Evolutionary conservation across 2,888 invertebrate species (phyloP).

Genomic region (Aplocera efformata): DNA sequence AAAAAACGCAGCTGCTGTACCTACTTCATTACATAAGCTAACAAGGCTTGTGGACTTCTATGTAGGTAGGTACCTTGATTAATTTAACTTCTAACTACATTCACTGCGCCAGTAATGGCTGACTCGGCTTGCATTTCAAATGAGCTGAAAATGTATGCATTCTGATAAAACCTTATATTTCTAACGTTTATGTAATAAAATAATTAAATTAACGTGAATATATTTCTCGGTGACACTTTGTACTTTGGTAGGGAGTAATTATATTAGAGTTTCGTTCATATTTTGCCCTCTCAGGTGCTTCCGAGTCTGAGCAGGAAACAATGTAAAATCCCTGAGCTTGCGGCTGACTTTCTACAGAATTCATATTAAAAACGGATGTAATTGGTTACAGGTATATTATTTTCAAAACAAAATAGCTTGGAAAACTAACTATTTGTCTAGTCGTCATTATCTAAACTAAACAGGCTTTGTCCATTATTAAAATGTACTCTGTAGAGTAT

Average conservation of each 20-base stretch:
- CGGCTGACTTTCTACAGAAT: too few relatives aligned
- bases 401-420: too few relatives aligned
- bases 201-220: conserved; percentile 10
- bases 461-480: too few relatives aligned
- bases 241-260: background rate
- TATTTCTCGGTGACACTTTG: conserved; percentile 3
- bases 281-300: background rate
- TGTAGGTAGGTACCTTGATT: conserved; percentile 17
- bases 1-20: background rate
- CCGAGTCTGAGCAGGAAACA: too few relatives aligned
- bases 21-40: conserved; percentile 3
- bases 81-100: conserved; percentile 31
- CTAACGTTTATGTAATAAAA: background rate
- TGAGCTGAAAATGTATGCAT: conserved; percentile 32
- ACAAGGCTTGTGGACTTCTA: conserved; percentile 9
- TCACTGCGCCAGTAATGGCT: conserved; percentile 26
- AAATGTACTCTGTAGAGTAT: too few relatives aligned
- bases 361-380: too few relatives aligned
- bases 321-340: too few relatives aligned
- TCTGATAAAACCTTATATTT: conserved; percentile 30
- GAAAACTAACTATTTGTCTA: too few relatives aligned
- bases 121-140: conserved; percentile 37
- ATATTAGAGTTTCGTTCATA: conserved; percentile 2
- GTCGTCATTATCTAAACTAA: too few relatives aligned
- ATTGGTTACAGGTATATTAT: too few relatives aligned